Evolutionary conservation across 2,113 vertebrate species (phyloP), one percentile per base, ranked within the genome.

Genomic region (Agapornis roseicollis): DNA sequence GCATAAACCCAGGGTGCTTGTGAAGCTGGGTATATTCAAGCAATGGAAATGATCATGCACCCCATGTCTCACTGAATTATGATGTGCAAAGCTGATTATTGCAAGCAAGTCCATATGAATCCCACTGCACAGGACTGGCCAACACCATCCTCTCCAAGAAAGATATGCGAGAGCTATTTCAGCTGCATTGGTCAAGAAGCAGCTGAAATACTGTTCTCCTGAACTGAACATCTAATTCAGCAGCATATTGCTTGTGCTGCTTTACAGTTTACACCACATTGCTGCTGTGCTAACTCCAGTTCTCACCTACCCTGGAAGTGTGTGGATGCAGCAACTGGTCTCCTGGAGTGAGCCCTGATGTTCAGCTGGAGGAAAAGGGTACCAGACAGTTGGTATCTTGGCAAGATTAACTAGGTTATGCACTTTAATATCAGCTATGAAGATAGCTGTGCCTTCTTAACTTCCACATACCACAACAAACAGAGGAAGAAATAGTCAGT

Each of bases 351-450:
- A 89, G 63, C n/a, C 49, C 76, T 73, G 46, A 84, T 60, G 65
- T 71, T 81, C 68, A 88, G 55, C 56, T 78, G 56, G 46, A 91
- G 18, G 12, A 22, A 92, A 69, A 91, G 50, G 47, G 71, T 91
- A 91, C 42, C 53, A 73, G 88, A 53, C 68, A 91, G 71, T 46
- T 78, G 82, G 47, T 47, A 83, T 46, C 91, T 74, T 74, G 72
- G 88, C 90, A 88, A 58, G 69, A 89, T 85, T 73, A 92, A 89
- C 70, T 56, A 73, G 35, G 60, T 93, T 88, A 90, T 31, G 42
- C 46, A 77, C 64, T 91, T 95, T 1, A 66, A 11, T 74, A 88
- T 49, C 25, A 85, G 46, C 74, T 88, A 35, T 70, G 84, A 93
- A 80, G 78, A 63, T n/a, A 85, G 82, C 55, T 88, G 72, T 73